These are phyloP conservation scores for Talpa occidentalis DNA, from an alignment of 2,113 vertebrate species.

Conservation along the genomic window DNA sequence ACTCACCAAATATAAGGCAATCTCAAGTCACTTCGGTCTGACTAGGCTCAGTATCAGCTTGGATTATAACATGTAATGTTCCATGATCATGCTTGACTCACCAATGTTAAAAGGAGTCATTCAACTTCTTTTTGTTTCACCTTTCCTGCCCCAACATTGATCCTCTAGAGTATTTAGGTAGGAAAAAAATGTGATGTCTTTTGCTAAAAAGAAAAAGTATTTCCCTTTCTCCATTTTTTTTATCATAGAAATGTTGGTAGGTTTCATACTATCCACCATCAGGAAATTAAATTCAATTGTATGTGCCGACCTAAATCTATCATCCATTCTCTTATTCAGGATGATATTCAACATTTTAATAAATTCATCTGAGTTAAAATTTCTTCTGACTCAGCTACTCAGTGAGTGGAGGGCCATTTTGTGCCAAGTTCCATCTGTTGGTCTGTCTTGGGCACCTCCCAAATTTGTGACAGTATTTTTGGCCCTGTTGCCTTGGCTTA, in stretches of 20 bases:
- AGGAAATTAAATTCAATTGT: slow-evolving; percentile 84
- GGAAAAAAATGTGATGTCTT: slow-evolving; percentile 6
- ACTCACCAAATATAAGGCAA: neutral
- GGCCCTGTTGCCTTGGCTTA: slow-evolving; percentile 54
- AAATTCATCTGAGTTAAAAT: slow-evolving; percentile 81
- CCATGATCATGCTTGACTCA: neutral
- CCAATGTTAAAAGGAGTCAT: neutral
- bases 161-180: slow-evolving; percentile 42
- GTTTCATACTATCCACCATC: slow-evolving; percentile 73
- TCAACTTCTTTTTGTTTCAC: slow-evolving; percentile 14
- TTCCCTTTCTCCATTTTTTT: slow-evolving; percentile 50
- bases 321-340: slow-evolving; percentile 79
- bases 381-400: slow-evolving; percentile 80
- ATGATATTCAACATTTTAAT: slow-evolving; percentile 79
- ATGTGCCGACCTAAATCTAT: slow-evolving; percentile 81
- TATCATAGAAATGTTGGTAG: slow-evolving; percentile 70
- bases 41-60: neutral
- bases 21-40: neutral
- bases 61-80: neutral
- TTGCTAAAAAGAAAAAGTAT: slow-evolving; percentile 30
- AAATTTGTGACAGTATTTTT: slow-evolving; percentile 75
- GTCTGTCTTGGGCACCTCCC: slow-evolving; percentile 65
- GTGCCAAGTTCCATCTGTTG: slow-evolving; percentile 77
- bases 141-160: neutral
- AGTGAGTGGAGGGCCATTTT: slow-evolving; percentile 59